Base-by-base conservation (phyloP, 1,140 invertebrate species). In the Achatina immaculata region DNA sequence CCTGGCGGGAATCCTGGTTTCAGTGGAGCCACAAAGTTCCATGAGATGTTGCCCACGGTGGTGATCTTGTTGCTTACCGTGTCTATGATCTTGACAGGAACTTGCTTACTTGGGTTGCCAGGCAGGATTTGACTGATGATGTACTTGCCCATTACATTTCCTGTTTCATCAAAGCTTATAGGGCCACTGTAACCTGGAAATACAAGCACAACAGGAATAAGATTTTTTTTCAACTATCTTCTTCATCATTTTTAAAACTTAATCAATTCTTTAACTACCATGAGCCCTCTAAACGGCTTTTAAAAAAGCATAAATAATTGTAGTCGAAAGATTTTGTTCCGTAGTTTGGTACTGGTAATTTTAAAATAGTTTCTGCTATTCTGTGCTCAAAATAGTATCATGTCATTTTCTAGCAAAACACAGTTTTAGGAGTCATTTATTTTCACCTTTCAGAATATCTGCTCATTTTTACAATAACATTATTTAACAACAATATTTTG, bases 121-220 rank as follows among this genome's bases (percentile, higher is more conserved):
- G 76, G 76, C 0, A 58, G 11, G 31, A 83, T 66, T n/a, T 78
- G 80, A n/a, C 66, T 74, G 31, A 78, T 77, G 9, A 78, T 74
- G 75, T 85, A 85, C 14, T 71, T n/a, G 0, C 84, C 82, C 24
- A 71, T 38, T 9, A 82, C 28, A 48, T 85, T 82, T 16, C 82
- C 82, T 45, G 68, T 74, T 11, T 78, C 73, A 36, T 85, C 82
- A 74, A 85, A 85, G 1, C 16, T 19, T 9, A 78, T 31, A 11
- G 14, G n/a, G 34, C 76, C 76, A 42, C 58, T 55, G 43, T 66
- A 78, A 34, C 76, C 76, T 68, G 34, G 1, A 9, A 69, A 73
- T 28, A 48, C 31, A 28, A 76, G 7, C 16, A 40, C 69, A 72
- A 9, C 11, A 4, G 43, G 43, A 45, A 45, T 7, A 45, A 45